A percentile compares a stretch with the other conserved stretches of the same genome.
phyloP scores from a whole-genome alignment of 2,797 vertebrate species.

The Cercopithecus petaurista region DNA sequence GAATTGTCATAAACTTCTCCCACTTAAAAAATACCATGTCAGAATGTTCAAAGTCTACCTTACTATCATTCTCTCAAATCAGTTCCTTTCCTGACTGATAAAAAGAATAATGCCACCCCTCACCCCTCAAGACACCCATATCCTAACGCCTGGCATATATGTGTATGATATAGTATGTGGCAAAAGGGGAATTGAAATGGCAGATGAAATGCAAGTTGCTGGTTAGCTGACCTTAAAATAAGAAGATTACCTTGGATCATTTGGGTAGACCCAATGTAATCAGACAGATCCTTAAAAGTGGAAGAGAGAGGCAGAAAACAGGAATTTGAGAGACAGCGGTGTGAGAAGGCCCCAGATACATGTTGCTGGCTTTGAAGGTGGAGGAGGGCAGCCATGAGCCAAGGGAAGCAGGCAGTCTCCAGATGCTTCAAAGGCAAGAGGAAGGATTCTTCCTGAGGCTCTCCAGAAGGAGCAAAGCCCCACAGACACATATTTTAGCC shows the following conservation, averaged over 20 bases:
- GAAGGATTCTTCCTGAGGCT: background rate
- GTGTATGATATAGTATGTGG: no score
- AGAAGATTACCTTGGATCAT: background rate
- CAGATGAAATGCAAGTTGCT: background rate
- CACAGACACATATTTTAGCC: background rate
- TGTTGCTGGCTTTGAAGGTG: background rate
- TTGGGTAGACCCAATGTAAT: background rate
- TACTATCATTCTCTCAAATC: background rate
- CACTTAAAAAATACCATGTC: background rate
- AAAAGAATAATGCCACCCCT: background rate
- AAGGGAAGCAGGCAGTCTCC: background rate
- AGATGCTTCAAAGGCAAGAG: background rate
- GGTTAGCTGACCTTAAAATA: background rate
- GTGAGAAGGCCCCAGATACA: background rate
- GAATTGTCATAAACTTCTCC: background rate
- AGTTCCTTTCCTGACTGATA: background rate
- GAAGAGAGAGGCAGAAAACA: background rate
- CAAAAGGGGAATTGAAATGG: background rate
- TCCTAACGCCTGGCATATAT: background rate
- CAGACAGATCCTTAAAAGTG: background rate
- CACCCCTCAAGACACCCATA: fast-evolving
- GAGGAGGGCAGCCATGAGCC: background rate
- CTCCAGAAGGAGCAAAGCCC: background rate
- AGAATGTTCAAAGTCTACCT: background rate
- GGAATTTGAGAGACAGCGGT: background rate